These are phyloP conservation scores for Istiophorus platypterus DNA, from an alignment of 2,113 vertebrate genomes.

Conservation along the genomic window DNA sequence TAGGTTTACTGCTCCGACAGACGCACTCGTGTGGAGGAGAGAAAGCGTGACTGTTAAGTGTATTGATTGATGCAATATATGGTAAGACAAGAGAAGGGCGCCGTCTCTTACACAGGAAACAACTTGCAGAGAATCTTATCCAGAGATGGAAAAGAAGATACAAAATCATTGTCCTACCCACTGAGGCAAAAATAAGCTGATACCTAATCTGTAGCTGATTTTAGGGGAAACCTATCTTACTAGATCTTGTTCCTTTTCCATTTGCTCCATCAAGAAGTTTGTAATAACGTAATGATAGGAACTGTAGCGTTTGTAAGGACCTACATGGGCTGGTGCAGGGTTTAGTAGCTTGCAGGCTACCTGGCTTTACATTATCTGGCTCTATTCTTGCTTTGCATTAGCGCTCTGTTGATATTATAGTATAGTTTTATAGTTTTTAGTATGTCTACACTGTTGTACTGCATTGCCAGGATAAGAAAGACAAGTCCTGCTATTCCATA, in stretches of 20 bases:
- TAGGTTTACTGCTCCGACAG: slow-evolving; percentile 15
- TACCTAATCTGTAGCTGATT: neutral
- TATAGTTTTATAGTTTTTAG: too few species aligned
- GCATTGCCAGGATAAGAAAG: slow-evolving; percentile 9
- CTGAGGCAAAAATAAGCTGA: neutral
- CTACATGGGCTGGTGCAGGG: neutral
- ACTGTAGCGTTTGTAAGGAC: neutral
- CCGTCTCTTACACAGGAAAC: neutral
- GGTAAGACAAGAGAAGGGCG: neutral
- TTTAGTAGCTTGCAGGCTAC: neutral
- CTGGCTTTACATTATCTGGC: neutral
- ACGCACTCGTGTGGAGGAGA: slow-evolving; percentile 31
- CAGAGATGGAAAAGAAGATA: neutral
- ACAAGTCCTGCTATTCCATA: neutral
- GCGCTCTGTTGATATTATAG: neutral
- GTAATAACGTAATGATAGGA: neutral
- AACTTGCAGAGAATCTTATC: neutral
- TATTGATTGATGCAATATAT: slow-evolving; percentile 23
- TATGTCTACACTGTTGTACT: neutral
- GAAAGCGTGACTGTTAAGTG: slow-evolving; percentile 6
- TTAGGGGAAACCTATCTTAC: neutral
- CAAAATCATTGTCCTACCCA: neutral
- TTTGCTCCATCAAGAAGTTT: neutral
- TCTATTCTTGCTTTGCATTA: neutral
- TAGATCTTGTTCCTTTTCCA: neutral